Evolutionary conservation across 2,113 vertebrate genomes (phyloP), one percentile per base, ranked within the genome.

Genomic region (Pelvicachromis taeniatus): DNA sequence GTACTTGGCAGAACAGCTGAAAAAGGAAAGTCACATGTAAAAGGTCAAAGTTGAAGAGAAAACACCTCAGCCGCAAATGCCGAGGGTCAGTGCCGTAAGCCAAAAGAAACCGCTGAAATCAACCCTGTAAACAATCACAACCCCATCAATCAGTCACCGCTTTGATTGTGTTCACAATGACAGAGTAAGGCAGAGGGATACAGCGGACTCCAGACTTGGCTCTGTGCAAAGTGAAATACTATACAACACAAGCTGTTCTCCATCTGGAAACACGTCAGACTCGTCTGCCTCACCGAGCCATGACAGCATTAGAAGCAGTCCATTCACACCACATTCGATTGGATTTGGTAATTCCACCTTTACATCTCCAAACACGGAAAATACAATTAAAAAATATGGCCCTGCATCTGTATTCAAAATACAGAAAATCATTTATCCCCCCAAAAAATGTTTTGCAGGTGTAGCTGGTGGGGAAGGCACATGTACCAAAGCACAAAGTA

Each of bases 221-320:
- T 87, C 73, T 7, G 42, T 29, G 35, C 16, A n/a, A n/a, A n/a
- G 83, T 75, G 91, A 93, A 94, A 95, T 56, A 65, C 88, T 93
- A 95, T 91, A 91, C 91, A 89, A 88, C 89, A 68, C 88, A 84
- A 95, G 87, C 86, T 80, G 80, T 91, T 95, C 88, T 84, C 91
- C 93, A 93, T 95, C 92, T 95, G 94, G 91, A 92, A 81, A 68
- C 17, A 89, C 87, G 93, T 94, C 90, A 88, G 85, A 53, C 63
- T 80, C 65, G 78, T 93, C 91, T 52, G 85, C 85, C 87, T 80
- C 89, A 84, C 87, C 86, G 21, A 88, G 85, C 70, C 77, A 80
- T 80, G 88, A 88, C 87, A 88, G 81, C 91, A 82, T 91, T 87
- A 89, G 23, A 81, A 86, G 79, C 78, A 84, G 77, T 90, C 81